Percentiles rank a stretch among this genome's conserved stretches.
These are phyloP conservation scores for Diplolepis rosae DNA, from an alignment of 2,888 invertebrate genomes.

Conservation along the genomic window DNA sequence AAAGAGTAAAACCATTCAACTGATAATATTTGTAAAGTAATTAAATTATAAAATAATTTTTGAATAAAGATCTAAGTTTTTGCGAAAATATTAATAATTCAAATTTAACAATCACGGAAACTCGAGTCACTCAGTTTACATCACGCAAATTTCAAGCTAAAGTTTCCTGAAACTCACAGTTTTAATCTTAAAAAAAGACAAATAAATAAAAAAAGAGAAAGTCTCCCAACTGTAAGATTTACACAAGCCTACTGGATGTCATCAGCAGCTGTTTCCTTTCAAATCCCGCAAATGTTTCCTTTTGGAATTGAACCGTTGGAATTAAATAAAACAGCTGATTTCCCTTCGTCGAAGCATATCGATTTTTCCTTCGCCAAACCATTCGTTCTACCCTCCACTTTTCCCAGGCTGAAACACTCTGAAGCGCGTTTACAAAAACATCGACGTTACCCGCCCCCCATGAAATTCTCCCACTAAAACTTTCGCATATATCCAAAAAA, in stretches of 20 bases:
- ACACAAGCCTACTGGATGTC: conserved; percentile 8
- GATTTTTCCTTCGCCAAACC: conserved; percentile 50
- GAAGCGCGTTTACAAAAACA: conserved; percentile 24
- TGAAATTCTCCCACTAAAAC: neutral
- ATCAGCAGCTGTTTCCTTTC: conserved; percentile 8
- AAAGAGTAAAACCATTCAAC: no score
- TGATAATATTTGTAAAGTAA: no score
- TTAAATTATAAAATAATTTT: no score
- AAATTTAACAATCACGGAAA: no score
- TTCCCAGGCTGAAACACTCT: conserved; percentile 27
- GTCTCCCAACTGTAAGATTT: conserved; percentile 26
- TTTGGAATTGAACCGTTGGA: neutral
- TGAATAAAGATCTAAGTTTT: no score
- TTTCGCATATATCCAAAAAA: no score
- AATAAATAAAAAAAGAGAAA: conserved; percentile 27
- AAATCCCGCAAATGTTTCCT: conserved; percentile 21
- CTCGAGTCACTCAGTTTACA: no score
- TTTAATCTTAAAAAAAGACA: no score
- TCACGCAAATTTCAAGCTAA: no score
- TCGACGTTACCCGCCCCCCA: neutral
- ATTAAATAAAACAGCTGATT: conserved; percentile 46
- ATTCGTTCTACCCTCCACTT: conserved; percentile 20
- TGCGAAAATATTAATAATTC: no score
- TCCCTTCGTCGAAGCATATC: conserved; percentile 49
- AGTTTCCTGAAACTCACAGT: no score